A percentile compares a stretch with the other conserved stretches of the same genome.
Conservation (phyloP, 2,797 vertebrate species). For the Hipposideros larvatus region DNA sequence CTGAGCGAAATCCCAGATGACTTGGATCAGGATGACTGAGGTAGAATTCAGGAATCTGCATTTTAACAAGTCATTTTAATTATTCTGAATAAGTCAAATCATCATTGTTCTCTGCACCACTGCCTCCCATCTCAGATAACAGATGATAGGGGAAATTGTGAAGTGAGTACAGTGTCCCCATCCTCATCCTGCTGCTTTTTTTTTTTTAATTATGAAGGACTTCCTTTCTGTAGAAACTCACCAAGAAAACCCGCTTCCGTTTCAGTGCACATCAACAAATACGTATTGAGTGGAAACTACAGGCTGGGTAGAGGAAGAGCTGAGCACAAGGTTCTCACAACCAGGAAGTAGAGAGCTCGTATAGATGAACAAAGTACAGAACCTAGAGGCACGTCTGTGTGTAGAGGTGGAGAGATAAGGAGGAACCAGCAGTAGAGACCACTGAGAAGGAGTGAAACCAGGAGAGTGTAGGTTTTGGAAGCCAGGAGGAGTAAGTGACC, state of each 20-base stretch:
- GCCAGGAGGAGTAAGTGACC: background rate
- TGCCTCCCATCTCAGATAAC: background rate
- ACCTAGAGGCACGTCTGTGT: background rate
- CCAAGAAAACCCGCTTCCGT: background rate
- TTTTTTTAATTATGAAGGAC: background rate
- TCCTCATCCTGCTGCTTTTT: background rate
- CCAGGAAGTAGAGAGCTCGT: accelerated
- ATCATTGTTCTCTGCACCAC: background rate
- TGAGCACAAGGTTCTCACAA: background rate
- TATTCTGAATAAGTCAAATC: background rate
- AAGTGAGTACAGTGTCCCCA: background rate
- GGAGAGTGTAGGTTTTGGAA: background rate
- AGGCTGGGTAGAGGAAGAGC: background rate
- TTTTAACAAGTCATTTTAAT: background rate
- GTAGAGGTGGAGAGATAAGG: background rate
- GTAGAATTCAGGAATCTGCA: background rate
- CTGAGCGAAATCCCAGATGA: background rate
- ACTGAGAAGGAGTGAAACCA: background rate
- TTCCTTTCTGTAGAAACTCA: conserved; percentile 5
- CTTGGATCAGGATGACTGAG: background rate
- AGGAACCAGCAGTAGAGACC: background rate
- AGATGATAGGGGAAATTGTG: background rate
- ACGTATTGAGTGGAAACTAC: background rate
- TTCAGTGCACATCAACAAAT: background rate
- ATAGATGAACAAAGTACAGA: background rate